Evolutionary conservation across 2,797 vertebrate genomes (phyloP), one percentile per base, ranked within the genome.

Genomic region (Aulostomus chinensis): DNA sequence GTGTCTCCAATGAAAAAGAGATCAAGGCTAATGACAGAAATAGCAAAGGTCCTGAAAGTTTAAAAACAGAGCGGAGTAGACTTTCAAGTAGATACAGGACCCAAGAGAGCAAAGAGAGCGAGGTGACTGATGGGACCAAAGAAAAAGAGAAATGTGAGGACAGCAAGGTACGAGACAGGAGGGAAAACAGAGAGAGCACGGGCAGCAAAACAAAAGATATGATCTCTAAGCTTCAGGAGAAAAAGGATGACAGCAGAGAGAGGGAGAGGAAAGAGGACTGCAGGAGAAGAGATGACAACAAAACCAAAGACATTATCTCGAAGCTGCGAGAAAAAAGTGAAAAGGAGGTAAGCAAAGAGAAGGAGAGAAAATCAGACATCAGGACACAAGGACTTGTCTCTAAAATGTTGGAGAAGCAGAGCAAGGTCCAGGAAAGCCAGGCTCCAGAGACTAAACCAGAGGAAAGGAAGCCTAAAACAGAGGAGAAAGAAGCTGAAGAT

Each of bases 251-350:
- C 0, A 29, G 39, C 39, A 85, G 43, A 63, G 88, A 89, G 30
- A 89, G 72, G 49, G 90, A 90, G 3, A 83, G 16, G 61, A 91
- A 47, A 58, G 90, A 91, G 5, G 91, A 91, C 14, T 58, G 55
- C 51, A 79, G 71, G 58, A 89, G 72, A 34, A 78, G 60, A 52
- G 81, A 89, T 7, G 83, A 89, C 29, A 84, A 72, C 66, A 87
- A 88, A 82, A 92, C 90, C 56, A 86, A 89, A 70, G 92, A 87
- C 73, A 85, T 92, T 37, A 85, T 92, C 72, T 91, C 88, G 37
- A 90, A 78, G 72, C 74, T 93, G 8, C 75, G 71, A 28, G 89
- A 85, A 49, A 92, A 91, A 55, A 72, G 76, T 0, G 89, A 90
- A 24, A 89, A 87, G 60, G 91, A 89, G 1, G 40, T 4, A 3